A percentile compares a stretch with the other conserved stretches of the same genome.
phyloP scores from a whole-genome alignment of 2,113 vertebrate species.

The Telmatochromis brachygnathus region DNA sequence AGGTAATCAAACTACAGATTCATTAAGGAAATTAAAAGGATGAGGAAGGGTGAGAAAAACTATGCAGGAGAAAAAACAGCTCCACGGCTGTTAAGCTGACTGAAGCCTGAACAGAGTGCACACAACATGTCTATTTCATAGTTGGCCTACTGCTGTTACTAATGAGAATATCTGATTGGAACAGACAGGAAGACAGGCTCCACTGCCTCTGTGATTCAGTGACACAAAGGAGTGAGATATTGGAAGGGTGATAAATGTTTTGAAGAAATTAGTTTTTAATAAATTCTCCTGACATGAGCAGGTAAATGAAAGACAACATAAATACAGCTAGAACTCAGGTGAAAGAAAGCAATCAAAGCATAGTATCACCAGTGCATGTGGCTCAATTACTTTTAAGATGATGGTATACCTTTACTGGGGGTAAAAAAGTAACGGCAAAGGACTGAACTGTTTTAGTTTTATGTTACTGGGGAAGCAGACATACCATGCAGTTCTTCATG shows the following conservation, averaged over 20 bases:
- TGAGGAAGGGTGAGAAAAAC: background rate
- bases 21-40: constrained; percentile 38
- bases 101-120: constrained; percentile 1
- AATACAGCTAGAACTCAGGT: background rate
- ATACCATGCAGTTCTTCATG: background rate
- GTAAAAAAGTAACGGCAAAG: background rate
- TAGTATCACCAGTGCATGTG: background rate
- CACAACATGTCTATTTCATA: constrained; percentile 15
- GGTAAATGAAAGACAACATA: background rate
- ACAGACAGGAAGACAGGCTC: constrained; percentile 15
- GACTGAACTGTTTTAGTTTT: background rate
- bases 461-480: background rate
- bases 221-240: background rate
- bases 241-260: background rate
- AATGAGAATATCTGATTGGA: constrained; percentile 37
- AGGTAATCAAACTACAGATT: constrained; percentile 57
- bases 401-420: background rate
- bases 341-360: background rate
- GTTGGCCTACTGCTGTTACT: background rate
- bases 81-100: background rate
- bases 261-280: background rate
- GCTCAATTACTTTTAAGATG: background rate
- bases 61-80: background rate
- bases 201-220: background rate
- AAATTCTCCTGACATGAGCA: background rate